A percentile compares a stretch with the other conserved stretches of the same genome.
phyloP scores from a whole-genome alignment of 1,140 invertebrate species.

The Lerema accius region DNA sequence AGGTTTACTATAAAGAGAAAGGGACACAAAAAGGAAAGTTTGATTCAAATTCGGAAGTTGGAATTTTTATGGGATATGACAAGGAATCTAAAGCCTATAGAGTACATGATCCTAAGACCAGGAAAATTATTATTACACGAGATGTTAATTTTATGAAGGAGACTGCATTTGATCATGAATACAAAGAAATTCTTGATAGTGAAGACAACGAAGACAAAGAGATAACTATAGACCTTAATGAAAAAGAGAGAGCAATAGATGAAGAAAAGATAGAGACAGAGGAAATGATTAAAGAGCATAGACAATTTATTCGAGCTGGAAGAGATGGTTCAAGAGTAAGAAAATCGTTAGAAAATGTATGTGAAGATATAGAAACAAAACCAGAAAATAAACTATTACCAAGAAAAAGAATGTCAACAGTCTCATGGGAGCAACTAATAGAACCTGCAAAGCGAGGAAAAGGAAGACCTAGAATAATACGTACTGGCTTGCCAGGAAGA shows the following conservation, averaged over 20 bases:
- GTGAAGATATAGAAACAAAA: not conserved
- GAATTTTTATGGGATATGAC: constrained; percentile 20
- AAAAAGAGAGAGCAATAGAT: constrained; percentile 12
- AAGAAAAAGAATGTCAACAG: not conserved
- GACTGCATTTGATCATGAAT: constrained; percentile 33
- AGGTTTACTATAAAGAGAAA: constrained; percentile 34
- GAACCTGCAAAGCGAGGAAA: constrained; percentile 27
- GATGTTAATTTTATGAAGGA: constrained; percentile 42
- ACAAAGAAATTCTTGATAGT: constrained; percentile 34
- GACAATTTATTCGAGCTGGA: not conserved
- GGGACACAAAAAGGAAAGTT: constrained; percentile 33
- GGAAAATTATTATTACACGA: constrained; percentile 22
- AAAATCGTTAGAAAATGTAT: not conserved
- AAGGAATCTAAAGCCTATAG: constrained; percentile 12
- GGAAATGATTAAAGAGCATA: not conserved
- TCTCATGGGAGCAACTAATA: constrained; percentile 22
- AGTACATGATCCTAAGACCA: constrained; percentile 29
- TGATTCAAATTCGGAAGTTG: constrained; percentile 34
- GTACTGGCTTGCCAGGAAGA: constrained; percentile 31
- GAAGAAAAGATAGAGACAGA: not conserved
- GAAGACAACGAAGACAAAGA: constrained; percentile 19
- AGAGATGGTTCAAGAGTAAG: not conserved
- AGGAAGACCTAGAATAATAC: constrained; percentile 32
- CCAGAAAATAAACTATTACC: not conserved
- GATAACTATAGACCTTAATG: constrained; percentile 1